phyloP scores from a whole-genome alignment of 1,140 invertebrate genomes.

The Chironomus tepperi region DNA sequence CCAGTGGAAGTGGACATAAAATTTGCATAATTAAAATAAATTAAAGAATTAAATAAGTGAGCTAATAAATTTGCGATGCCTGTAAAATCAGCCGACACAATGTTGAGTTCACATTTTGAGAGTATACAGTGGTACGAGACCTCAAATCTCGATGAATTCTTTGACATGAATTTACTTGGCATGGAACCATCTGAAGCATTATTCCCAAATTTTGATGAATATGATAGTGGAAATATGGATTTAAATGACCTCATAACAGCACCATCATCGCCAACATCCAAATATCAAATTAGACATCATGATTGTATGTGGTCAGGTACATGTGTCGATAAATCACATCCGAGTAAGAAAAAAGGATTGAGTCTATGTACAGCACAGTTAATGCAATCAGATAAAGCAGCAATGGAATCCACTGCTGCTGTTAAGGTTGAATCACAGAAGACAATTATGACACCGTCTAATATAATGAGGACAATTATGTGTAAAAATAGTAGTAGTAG shows the following conservation, averaged over 20 bases:
- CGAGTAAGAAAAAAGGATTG: conserved; percentile 32
- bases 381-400: conserved; percentile 24
- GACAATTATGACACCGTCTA: neutral
- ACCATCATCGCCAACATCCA: conserved; percentile 19
- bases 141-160: neutral
- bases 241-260: neutral
- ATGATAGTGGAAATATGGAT: neutral
- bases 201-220: neutral
- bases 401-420: neutral
- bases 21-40: neutral
- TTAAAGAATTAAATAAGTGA: neutral
- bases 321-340: conserved; percentile 45
- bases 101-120: neutral
- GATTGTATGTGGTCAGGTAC: conserved; percentile 61
- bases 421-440: neutral
- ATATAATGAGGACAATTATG: conserved; percentile 10
- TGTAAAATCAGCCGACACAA: conserved; percentile 18
- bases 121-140: neutral
- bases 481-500: neutral
- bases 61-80: neutral
- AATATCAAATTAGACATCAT: conserved; percentile 44
- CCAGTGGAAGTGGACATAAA: neutral
- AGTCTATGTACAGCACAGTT: neutral
- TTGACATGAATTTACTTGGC: neutral
- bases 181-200: neutral